Percentiles rank a stretch among this genome's conserved stretches.
Evolutionary conservation across 2,888 invertebrate genomes (phyloP).

Genomic region (Spialia ferax): DNA sequence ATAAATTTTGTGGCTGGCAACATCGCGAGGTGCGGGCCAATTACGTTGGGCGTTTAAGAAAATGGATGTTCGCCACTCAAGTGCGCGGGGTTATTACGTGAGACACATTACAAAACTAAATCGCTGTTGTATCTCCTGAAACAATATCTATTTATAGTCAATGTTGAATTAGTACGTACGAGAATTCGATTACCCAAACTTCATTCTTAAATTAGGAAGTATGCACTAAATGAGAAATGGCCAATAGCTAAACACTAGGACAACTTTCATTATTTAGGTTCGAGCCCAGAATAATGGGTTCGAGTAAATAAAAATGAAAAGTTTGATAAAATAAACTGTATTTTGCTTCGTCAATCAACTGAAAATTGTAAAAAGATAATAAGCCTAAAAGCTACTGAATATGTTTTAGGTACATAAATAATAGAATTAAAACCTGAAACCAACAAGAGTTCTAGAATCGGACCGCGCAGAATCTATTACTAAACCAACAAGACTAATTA

Average conservation of each 20-base stretch:
- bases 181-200: neutral
- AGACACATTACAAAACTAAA: conserved; percentile 26
- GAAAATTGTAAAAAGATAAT: too few species aligned
- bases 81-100: conserved; percentile 52
- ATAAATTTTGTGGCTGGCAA: conserved; percentile 85
- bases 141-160: neutral
- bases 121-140: conserved; percentile 4
- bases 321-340: too few species aligned
- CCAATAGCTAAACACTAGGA: too few species aligned
- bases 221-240: neutral
- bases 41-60: conserved; percentile 80
- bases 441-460: neutral
- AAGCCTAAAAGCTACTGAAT: too few species aligned
- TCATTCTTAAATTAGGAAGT: neutral
- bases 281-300: too few species aligned
- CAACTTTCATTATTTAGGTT: too few species aligned
- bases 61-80: conserved; percentile 76
- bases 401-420: too few species aligned
- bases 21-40: conserved; percentile 82
- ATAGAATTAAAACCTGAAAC: too few species aligned
- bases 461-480: conserved; percentile 35
- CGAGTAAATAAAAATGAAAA: too few species aligned
- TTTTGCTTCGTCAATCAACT: too few species aligned
- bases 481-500: conserved; percentile 80
- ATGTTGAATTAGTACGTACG: neutral